Base-by-base conservation (phyloP, 2,113 vertebrate genomes). In the Xerus inauris region DNA sequence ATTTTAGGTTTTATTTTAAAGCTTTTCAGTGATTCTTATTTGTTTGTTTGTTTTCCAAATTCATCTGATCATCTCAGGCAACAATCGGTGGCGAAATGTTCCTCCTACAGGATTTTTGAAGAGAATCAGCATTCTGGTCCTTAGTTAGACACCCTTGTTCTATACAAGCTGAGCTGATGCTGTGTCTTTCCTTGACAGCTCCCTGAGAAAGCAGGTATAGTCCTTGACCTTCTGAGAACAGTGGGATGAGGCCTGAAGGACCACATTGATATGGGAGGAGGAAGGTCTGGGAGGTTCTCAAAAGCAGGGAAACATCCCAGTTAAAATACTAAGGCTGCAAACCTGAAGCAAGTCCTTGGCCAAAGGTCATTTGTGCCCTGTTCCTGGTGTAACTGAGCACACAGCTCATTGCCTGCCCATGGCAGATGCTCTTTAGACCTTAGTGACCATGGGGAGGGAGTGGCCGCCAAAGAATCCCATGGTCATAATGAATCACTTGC, bases 1-100 rank as follows among this genome's bases (percentile, higher is more conserved):
- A 20, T 51, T 95, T 49, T 95, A 90, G 82, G 85, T 85, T 97
- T 96, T 91, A 77, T 97, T 97, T 97, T 64, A 97, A 98, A 96
- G 94, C n/a, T 95, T 92, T 73, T 9, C 13, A 40, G 73, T 97
- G 83, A 96, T 96, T 95, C 95, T 96, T 95, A 69, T 89, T 93
- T 84, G 73, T 64, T 91, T 93, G 92, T 97, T 95, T 96, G 65
- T 97, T 97, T 97, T 84, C n/a, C 54, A 59, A 67, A 94, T 95
- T 86, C 67, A 65, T 65, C 67, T 71, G 57, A 62, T 91, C 90
- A 94, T 94, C 62, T 87, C 30, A 90, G 84, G 47, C 35, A 77
- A 38, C 57, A 96, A 91, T 75, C 57, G 20, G 42, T 91, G 85
- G 71, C n/a, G 67, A 89, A 96, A 83, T 81, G 54, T 62, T 86